Evolutionary conservation across 2,113 vertebrate genomes (phyloP), one percentile per base, ranked within the genome.

Genomic region (Scalopus aquaticus): DNA sequence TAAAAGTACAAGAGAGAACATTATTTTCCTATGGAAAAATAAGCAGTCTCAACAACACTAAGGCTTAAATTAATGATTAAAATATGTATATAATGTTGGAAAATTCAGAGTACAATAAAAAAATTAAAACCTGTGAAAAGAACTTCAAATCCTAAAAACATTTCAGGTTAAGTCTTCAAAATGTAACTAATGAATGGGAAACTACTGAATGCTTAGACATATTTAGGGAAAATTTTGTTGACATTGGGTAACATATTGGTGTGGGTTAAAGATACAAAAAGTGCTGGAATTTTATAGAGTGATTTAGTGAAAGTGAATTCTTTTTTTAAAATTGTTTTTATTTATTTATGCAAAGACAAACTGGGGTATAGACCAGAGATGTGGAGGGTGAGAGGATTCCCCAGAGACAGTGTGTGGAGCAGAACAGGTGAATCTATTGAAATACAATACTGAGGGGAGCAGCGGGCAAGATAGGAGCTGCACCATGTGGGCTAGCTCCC

Each of bases 131-230:
- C 35, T 64, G 20, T 32, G 12, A 88, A 72, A 90, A 72, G 22
- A 81, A 70, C 89, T 95, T 95, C 6, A 90, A 20, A 76, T 94
- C 30, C 72, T 58, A 92, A 67, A 85, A 78, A 54, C 82, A 74
- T 72, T 72, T 56, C 9, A 74, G 0, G 11, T 85, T 73, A 93
- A 89, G 76, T 44, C 44, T 5, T 95, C 44, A 94, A 86, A 89
- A 51, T 78, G 5, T 32, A 88, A 10, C 13, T 78, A 51, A 62
- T 65, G 80, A 5, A 19, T 80, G 6, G 11, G 44, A 93, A 80
- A 22, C 16, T 81, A 56, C 26, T 78, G 49, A 28, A 60, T 88
- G 37, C 10, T 46, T 77, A 9, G 28, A 12, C 51, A 39, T 32
- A 44, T 88, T 65, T 42, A 89, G 58, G 58, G 13, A 74, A 72